These are phyloP conservation scores for Phania funesta DNA, from an alignment of 2,888 invertebrate species.

Conservation along the genomic window DNA sequence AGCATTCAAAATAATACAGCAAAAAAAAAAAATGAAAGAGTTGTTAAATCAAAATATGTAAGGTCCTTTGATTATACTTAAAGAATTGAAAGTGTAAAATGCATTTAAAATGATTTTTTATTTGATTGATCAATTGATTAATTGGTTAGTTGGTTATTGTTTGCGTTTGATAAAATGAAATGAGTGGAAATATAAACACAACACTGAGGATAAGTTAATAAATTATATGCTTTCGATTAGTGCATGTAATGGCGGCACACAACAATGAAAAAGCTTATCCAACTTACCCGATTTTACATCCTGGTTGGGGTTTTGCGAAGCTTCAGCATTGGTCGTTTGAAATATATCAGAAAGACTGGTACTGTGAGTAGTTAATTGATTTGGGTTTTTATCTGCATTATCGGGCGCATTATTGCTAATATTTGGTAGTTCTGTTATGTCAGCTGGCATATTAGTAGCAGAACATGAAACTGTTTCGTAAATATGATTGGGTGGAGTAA, in stretches of 20 bases:
- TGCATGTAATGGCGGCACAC: neutral
- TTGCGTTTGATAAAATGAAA: slow-evolving; percentile 12
- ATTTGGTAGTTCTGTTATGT: slow-evolving; percentile 46
- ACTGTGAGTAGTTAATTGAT: slow-evolving; percentile 51
- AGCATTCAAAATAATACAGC: no score
- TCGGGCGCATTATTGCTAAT: slow-evolving; percentile 35
- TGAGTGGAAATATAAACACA: slow-evolving; percentile 45
- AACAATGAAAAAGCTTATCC: neutral
- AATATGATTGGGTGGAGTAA: slow-evolving; percentile 73
- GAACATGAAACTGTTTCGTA: slow-evolving; percentile 65
- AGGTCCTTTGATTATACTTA: no score
- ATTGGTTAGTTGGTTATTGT: slow-evolving; percentile 14
- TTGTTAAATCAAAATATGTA: no score
- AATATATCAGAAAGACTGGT: slow-evolving; percentile 61
- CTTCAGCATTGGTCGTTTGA: slow-evolving; percentile 46
- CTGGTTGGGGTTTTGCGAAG: slow-evolving; percentile 67
- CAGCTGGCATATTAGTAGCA: slow-evolving; percentile 47
- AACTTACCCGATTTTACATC: slow-evolving; percentile 75
- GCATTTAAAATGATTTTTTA: neutral
- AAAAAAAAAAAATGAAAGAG: no score
- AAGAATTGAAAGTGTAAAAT: no score
- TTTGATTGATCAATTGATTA: slow-evolving; percentile 1
- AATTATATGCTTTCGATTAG: neutral
- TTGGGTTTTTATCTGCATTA: slow-evolving; percentile 39
- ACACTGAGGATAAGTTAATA: slow-evolving; percentile 25